These are phyloP conservation scores for Petroica traversi DNA, from an alignment of 2,113 vertebrate genomes.

Conservation along the genomic window DNA sequence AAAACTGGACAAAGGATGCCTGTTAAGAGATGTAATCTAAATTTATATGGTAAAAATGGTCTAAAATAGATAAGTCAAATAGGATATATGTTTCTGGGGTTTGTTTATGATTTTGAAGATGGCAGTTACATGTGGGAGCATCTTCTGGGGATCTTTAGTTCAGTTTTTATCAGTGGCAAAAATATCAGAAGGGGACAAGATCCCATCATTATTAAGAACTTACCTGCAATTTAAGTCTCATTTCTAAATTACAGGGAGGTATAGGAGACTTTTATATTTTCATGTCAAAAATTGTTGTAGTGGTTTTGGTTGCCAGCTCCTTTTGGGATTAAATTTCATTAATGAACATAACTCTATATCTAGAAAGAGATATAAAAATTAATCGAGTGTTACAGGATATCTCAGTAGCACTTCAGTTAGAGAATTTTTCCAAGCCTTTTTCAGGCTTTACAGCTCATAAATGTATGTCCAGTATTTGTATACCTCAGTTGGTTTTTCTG, in stretches of 20 bases:
- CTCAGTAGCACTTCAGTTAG: neutral
- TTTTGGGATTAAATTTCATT: conserved; percentile 9
- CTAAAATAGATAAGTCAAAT: neutral
- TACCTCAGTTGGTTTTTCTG: neutral
- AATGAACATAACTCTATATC: neutral
- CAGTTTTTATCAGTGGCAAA: neutral
- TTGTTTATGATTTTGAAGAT: neutral
- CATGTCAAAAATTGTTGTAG: conserved; percentile 5
- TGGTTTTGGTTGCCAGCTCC: conserved; percentile 1
- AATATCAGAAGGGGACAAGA: neutral
- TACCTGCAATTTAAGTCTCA: neutral
- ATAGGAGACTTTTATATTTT: neutral
- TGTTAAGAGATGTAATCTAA: neutral
- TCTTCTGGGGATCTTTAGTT: neutral
- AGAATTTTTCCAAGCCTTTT: neutral
- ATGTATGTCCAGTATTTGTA: neutral
- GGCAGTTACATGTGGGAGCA: neutral
- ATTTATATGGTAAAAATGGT: neutral
- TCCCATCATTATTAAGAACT: neutral
- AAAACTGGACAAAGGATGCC: neutral
- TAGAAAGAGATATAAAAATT: neutral
- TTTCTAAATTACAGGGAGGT: neutral
- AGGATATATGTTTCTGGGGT: neutral
- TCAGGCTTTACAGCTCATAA: neutral
- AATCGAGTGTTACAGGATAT: neutral